Percentiles rank a stretch among this genome's conserved stretches.
phyloP scores from a whole-genome alignment of 2,888 invertebrate genomes.

The Gymnocheta viridis region DNA sequence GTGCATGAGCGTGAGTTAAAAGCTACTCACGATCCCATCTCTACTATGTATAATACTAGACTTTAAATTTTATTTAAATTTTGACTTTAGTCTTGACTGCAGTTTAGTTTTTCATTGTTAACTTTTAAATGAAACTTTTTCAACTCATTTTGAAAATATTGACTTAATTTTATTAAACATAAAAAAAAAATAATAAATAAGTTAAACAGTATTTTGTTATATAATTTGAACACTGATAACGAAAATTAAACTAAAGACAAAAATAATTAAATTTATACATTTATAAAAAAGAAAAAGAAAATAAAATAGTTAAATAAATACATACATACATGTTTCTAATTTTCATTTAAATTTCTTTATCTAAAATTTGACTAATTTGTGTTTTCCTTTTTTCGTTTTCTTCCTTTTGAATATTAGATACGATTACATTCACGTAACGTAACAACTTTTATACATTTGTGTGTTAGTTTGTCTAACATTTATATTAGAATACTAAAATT shows the following conservation, averaged over 20 bases:
- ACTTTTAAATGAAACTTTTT: background rate
- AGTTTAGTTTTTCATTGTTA: no score
- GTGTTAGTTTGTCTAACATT: background rate
- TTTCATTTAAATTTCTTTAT: conserved; percentile 38
- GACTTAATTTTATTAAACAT: conserved; percentile 61
- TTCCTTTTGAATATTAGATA: background rate
- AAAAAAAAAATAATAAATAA: conserved; percentile 66
- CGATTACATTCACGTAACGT: background rate
- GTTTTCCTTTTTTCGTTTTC: conserved; percentile 4
- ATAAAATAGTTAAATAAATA: conserved; percentile 51
- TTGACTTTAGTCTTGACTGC: no score
- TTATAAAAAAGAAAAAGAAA: background rate
- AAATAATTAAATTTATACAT: conserved; percentile 22
- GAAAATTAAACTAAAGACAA: conserved; percentile 31
- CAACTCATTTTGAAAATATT: conserved; percentile 34
- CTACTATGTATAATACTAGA: no score
- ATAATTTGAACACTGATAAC: conserved; percentile 38
- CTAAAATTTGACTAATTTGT: conserved; percentile 66
- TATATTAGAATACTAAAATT: conserved; percentile 7
- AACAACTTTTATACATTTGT: background rate
- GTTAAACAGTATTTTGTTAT: conserved; percentile 46
- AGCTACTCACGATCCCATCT: no score
- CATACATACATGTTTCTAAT: conserved; percentile 36
- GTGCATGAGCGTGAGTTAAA: no score
- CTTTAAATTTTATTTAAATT: no score